Evolutionary conservation across 2,113 vertebrate genomes (phyloP).

Genomic region (Plecotus auritus): DNA sequence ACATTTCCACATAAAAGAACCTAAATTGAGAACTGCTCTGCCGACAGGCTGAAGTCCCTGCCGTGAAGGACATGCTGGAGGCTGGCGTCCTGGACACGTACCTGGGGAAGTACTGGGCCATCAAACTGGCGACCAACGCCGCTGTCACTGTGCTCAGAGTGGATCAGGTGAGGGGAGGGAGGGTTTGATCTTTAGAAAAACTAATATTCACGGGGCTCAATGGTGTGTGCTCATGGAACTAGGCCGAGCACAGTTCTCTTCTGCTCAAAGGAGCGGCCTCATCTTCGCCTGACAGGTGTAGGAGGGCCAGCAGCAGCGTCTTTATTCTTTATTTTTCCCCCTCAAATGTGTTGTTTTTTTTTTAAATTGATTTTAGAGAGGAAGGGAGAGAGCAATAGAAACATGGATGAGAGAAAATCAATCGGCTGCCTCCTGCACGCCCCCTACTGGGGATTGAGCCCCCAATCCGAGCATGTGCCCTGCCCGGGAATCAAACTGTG

Average conservation of each 20-base stretch:
- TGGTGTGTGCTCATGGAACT: not conserved
- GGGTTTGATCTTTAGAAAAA: not conserved
- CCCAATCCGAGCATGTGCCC: too few relatives aligned
- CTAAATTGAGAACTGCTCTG: not conserved
- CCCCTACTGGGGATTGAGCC: too few relatives aligned
- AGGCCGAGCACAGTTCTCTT: not conserved
- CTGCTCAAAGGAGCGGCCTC: not conserved
- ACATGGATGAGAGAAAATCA: too few relatives aligned
- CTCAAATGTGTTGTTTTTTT: too few relatives aligned
- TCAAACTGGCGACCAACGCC: slow-evolving; percentile 96
- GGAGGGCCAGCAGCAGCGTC: rapidly evolving
- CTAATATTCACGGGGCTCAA: not conserved
- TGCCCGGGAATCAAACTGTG: too few relatives aligned
- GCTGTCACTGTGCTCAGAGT: slow-evolving; percentile 95
- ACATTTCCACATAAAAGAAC: not conserved
- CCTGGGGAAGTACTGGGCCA: slow-evolving; percentile 94
- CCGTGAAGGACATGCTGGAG: slow-evolving; percentile 94
- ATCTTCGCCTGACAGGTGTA: not conserved
- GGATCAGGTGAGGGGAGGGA: slow-evolving; percentile 89
- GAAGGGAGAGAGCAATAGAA: too few relatives aligned
- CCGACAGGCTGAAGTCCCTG: slow-evolving; percentile 89
- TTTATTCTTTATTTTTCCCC: not conserved
- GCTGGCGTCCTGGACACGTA: slow-evolving; percentile 91
- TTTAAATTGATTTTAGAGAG: too few relatives aligned
- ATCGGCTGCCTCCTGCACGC: too few relatives aligned